phyloP scores from a whole-genome alignment of 1,140 invertebrate species.

The Brachionus rotundiformis region DNA sequence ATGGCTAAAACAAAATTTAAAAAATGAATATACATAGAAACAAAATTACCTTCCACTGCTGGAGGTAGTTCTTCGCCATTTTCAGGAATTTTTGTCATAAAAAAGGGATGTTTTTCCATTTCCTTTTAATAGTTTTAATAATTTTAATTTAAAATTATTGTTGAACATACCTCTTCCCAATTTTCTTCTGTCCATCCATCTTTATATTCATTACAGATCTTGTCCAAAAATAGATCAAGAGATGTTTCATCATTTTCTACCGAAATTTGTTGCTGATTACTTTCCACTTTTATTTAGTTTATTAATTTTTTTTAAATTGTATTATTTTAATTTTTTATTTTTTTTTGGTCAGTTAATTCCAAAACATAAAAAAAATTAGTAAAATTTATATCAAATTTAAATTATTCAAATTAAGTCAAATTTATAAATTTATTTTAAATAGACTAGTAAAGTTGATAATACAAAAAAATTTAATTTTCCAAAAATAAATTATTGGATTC shows the following conservation, averaged over 20 bases:
- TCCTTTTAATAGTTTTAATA: too few species aligned
- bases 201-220: conserved; percentile 42
- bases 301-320: not conserved
- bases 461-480: conserved; percentile 8
- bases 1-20: not conserved
- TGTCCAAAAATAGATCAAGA: conserved; percentile 41
- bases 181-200: conserved; percentile 50
- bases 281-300: not conserved
- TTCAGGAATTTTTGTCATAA: conserved; percentile 38
- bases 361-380: conserved; percentile 13
- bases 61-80: conserved; percentile 22
- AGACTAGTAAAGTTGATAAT: conserved; percentile 40
- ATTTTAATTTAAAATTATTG: not conserved
- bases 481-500: conserved; percentile 21
- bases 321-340: not conserved
- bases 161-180: conserved; percentile 45
- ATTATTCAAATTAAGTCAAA: too few species aligned
- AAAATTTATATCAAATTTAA: too few species aligned
- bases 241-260: not conserved
- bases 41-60: conserved; percentile 46
- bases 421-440: conserved; percentile 8
- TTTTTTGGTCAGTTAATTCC: conserved; percentile 15
- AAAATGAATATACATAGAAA: too few species aligned
- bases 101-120: conserved; percentile 52
- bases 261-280: not conserved